phyloP scores from a whole-genome alignment of 2,888 invertebrate genomes.

The Lysandra coridon region DNA sequence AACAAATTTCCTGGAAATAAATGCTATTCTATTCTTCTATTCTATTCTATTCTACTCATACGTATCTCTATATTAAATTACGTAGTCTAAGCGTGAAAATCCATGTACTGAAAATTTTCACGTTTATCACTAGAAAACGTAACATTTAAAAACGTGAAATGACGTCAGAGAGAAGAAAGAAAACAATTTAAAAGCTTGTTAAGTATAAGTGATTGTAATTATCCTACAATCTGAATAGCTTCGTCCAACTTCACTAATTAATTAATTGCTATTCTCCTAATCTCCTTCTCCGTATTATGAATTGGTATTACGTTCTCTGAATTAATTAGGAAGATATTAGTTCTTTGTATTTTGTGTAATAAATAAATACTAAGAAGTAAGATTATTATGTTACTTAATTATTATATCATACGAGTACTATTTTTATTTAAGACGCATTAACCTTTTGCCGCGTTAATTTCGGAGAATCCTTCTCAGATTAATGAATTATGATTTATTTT shows the following conservation, averaged over 20 bases:
- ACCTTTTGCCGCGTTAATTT: too few relatives aligned
- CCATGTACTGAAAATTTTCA: too few relatives aligned
- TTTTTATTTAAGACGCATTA: too few relatives aligned
- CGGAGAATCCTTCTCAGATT: too few relatives aligned
- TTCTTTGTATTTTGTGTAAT: not conserved
- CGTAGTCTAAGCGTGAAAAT: too few relatives aligned
- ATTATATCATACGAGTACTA: too few relatives aligned
- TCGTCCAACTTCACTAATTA: conserved; percentile 13
- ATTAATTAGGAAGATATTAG: not conserved
- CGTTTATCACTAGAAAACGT: too few relatives aligned
- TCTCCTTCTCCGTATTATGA: not conserved
- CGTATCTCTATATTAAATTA: not conserved
- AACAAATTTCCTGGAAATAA: too few relatives aligned
- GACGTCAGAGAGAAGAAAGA: not conserved
- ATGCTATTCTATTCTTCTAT: too few relatives aligned
- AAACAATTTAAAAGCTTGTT: conserved; percentile 17
- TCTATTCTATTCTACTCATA: too few relatives aligned
- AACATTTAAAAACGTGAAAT: not conserved
- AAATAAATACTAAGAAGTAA: not conserved
- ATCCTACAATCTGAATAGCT: not conserved
- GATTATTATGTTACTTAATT: too few relatives aligned
- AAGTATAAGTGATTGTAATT: conserved; percentile 17
- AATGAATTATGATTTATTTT: too few relatives aligned
- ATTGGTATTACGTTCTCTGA: conserved; percentile 1
- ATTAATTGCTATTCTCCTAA: conserved; percentile 2